These are phyloP conservation scores for Nothura maculosa DNA, from an alignment of 2,797 vertebrate genomes.

Conservation along the genomic window DNA sequence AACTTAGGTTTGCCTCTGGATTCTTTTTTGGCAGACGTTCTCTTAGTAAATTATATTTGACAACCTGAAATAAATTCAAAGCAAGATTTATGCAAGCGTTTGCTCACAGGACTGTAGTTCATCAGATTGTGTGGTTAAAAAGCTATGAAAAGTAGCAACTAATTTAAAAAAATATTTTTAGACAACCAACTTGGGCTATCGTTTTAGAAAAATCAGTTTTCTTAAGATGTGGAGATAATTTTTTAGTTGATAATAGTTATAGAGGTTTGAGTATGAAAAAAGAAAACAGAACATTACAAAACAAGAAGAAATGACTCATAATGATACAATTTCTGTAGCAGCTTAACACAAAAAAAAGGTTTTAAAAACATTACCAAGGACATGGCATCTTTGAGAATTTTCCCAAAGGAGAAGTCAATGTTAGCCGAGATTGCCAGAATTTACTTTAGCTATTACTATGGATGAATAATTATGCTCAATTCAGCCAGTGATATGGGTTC, in stretches of 20 bases:
- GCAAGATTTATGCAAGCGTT: constrained; percentile 70
- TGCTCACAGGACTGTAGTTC: constrained; percentile 50
- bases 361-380: constrained; percentile 78
- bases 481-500: constrained; percentile 84
- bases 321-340: constrained; percentile 42
- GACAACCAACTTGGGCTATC: neutral
- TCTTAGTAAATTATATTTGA: constrained; percentile 78
- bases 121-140: constrained; percentile 28
- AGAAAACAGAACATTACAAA: constrained; percentile 18
- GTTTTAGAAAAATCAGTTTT: neutral
- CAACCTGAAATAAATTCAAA: constrained; percentile 75
- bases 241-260: constrained; percentile 28
- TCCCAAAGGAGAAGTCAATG: constrained; percentile 77
- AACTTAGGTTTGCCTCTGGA: constrained; percentile 71
- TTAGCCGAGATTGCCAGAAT: constrained; percentile 77
- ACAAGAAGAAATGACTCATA: constrained; percentile 58
- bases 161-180: constrained; percentile 47
- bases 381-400: constrained; percentile 75
- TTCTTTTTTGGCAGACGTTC: constrained; percentile 68
- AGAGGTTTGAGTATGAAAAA: constrained; percentile 30
- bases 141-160: constrained; percentile 60
- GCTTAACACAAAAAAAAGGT: constrained; percentile 28
- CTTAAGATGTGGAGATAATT: constrained; percentile 11
- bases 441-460: constrained; percentile 88
- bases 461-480: constrained; percentile 86